Conservation (phyloP, 30 jellyfish, hydroid and myxozoan genomes). For the Catostylus mosaicus region DNA sequence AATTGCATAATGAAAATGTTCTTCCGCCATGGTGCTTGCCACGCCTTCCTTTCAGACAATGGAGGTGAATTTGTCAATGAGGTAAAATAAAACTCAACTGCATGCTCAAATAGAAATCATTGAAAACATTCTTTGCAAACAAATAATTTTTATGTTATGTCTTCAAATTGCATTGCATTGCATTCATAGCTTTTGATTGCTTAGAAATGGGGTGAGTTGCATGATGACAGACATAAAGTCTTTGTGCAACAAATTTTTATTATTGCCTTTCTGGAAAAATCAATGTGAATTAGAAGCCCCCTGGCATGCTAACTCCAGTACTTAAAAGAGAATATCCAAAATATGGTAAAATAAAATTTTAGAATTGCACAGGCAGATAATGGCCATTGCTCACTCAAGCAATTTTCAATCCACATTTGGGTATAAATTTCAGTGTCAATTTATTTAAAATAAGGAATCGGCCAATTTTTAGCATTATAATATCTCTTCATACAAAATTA, state of each 20-base stretch:
- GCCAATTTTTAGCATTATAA: neutral
- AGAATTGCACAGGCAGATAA: no score
- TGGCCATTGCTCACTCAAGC: no score
- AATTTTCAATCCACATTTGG: no score
- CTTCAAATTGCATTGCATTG: no score
- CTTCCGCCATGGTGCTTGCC: slow-evolving; percentile 10
- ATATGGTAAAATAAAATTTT: no score
- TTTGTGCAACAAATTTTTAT: neutral
- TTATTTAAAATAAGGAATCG: neutral
- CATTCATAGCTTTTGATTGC: neutral
- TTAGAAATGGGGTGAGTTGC: neutral
- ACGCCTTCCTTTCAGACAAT: neutral
- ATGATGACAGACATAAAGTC: neutral
- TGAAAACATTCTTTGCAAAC: neutral
- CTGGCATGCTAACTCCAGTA: no score
- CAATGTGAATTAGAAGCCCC: no score
- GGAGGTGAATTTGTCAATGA: slow-evolving; percentile 19
- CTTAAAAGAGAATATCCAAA: no score
- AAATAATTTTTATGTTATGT: no score
- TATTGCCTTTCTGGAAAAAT: neutral
- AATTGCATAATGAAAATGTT: neutral
- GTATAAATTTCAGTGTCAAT: neutral
- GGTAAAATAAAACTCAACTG: no score
- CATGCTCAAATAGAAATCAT: neutral
- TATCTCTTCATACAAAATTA: neutral